These are phyloP conservation scores for Cybosia mesomella DNA, from an alignment of 2,888 invertebrate genomes.

Conservation along the genomic window DNA sequence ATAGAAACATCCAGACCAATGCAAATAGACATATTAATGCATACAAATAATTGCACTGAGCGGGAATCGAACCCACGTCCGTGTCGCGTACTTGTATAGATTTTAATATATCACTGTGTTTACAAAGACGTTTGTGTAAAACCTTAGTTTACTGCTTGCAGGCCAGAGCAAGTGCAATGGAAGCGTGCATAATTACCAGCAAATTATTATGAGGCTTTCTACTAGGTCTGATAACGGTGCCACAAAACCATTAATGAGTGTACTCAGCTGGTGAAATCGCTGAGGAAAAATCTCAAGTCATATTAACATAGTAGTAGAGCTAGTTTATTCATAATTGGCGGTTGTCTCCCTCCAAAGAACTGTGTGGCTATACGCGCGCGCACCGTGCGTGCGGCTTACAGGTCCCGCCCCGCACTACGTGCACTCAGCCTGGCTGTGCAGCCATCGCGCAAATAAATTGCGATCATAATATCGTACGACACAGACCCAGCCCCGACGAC, in stretches of 20 bases:
- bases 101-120: conserved; percentile 19
- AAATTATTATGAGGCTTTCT: conserved; percentile 72
- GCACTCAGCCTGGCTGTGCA: conserved; percentile 42
- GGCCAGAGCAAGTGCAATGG: conserved; percentile 24
- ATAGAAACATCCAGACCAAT: too few species aligned
- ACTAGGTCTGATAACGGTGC: conserved; percentile 72
- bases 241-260: conserved; percentile 82
- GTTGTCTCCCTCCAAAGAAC: conserved; percentile 73
- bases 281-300: conserved; percentile 81
- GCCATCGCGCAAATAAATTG: conserved; percentile 73
- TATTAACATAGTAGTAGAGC: conserved; percentile 84
- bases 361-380: conserved; percentile 61
- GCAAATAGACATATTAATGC: too few species aligned
- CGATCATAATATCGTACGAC: conserved; percentile 75
- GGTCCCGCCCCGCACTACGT: conserved; percentile 62
- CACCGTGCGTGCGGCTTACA: conserved; percentile 65
- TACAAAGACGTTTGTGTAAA: background rate
- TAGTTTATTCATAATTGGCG: conserved; percentile 85
- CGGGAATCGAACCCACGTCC: too few species aligned
- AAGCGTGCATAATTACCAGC: conserved; percentile 47
- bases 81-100: conserved; percentile 13
- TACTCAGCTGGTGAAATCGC: conserved; percentile 80
- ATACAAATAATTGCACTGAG: too few species aligned
- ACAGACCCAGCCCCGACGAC: conserved; percentile 67
- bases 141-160: conserved; percentile 17